Evolutionary conservation across 1,140 invertebrate species (phyloP).

Genomic region (Saxidomus purpurata): DNA sequence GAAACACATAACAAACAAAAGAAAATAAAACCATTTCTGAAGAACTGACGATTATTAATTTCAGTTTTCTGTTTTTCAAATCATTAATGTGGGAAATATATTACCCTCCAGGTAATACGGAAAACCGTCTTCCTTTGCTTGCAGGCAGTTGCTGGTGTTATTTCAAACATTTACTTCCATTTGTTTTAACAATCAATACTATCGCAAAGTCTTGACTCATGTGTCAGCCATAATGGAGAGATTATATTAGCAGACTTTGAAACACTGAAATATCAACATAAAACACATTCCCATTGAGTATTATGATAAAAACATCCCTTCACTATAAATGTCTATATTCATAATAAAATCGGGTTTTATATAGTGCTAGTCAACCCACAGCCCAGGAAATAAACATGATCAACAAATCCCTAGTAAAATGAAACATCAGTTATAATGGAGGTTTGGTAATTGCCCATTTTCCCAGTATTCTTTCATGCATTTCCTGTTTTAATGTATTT

Average conservation of each 20-base stretch:
- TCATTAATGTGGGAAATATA: constrained; percentile 40
- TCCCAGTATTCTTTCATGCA: too few relatives aligned
- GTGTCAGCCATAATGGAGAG: constrained; percentile 26
- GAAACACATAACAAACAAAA: too few relatives aligned
- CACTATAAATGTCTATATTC: neutral
- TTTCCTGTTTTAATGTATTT: too few relatives aligned
- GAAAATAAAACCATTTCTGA: too few relatives aligned
- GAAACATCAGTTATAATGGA: too few relatives aligned
- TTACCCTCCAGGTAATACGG: constrained; percentile 41
- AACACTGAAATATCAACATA: constrained; percentile 30
- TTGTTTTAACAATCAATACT: constrained; percentile 39
- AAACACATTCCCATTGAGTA: neutral
- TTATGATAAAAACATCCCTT: constrained; percentile 8
- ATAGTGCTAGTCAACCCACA: too few relatives aligned
- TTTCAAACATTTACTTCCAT: constrained; percentile 50
- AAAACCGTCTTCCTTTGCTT: neutral
- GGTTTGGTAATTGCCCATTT: too few relatives aligned
- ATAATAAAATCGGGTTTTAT: neutral
- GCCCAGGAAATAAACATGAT: too few relatives aligned
- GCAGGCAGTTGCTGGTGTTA: constrained; percentile 10
- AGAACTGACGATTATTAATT: neutral
- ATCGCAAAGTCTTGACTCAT: neutral
- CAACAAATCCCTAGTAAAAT: too few relatives aligned
- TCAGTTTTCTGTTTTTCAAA: constrained; percentile 8
- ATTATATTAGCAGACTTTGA: constrained; percentile 3